Evolutionary conservation across 2,888 invertebrate genomes (phyloP), one percentile per base, ranked within the genome.

Genomic region (Molorchus minor): DNA sequence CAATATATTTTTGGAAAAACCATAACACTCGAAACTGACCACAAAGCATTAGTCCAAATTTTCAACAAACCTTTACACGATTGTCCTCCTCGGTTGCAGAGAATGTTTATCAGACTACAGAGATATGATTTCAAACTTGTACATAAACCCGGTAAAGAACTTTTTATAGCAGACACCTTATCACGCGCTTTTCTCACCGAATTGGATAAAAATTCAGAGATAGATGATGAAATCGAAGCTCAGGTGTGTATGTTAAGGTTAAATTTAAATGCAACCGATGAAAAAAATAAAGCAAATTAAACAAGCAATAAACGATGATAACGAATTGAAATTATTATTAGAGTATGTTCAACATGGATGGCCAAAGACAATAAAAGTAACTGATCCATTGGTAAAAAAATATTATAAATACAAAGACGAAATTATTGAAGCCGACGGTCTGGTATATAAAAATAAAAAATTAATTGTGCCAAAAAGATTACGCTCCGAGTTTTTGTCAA

Each of bases 381-480:
- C 55, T 10, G 17, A 29, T 30, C 20, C 46, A 20, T 2, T 44
- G 16, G 46, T 64, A 4, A 54, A 53, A 61, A 13, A 15, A 13
- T 58, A 53, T 53, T 58, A 8, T 30, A 58, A 47, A 29, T 49
- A 17, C 19, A 52, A 38, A 53, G 20, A 36, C 45, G 58, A 64
- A 33, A 10, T 58, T 25, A 40, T 51, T n/a, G 53, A 47, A 13
- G 47, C 13, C 19, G 35, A 58, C 33, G 58, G 40, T 33, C 21
- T 59, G 17, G 19, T 64, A 12, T 63, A 41, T 41, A 57, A 55
- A 55, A 43, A 44, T 20, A 30, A 59, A 41, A 12, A 38, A 30
- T 13, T 56, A 12, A 55, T 65, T 4, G 43, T 65, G 17, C 61
- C 65, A n/a, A 58, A 45, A 38, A 33, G 19, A 16, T 35, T 61